A percentile compares a stretch with the other conserved stretches of the same genome.
Evolutionary conservation across 2,113 vertebrate genomes (phyloP).

Genomic region (Pimephales promelas): DNA sequence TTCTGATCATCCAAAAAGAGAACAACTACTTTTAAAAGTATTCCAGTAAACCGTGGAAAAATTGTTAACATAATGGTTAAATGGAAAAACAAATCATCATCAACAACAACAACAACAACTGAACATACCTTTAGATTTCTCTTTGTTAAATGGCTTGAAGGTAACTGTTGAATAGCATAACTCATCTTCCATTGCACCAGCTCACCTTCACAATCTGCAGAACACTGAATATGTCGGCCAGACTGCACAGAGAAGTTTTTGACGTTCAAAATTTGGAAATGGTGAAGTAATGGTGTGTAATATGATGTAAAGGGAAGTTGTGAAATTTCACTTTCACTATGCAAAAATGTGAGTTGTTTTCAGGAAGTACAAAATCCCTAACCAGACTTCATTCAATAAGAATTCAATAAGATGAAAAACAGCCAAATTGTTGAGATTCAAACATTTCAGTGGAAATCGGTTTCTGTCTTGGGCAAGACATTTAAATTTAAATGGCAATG

Average conservation of each 20-base stretch:
- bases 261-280: neutral
- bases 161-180: constrained; percentile 42
- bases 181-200: constrained; percentile 46
- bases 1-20: neutral
- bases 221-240: neutral
- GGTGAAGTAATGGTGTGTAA: neutral
- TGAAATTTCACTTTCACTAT: neutral
- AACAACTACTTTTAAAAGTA: neutral
- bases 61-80: neutral
- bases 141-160: constrained; percentile 8
- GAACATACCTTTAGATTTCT: constrained; percentile 31
- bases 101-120: too few species aligned
- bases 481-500: too few species aligned
- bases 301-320: neutral
- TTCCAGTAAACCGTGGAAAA: too few species aligned
- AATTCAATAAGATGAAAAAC: too few species aligned
- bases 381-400: too few species aligned
- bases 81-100: neutral
- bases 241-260: neutral
- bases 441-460: too few species aligned
- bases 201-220: neutral
- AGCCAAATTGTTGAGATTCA: too few species aligned
- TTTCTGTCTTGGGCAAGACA: too few species aligned
- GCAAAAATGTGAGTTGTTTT: neutral
- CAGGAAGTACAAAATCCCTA: neutral